A percentile compares a stretch with the other conserved stretches of the same genome.
phyloP scores from a whole-genome alignment of 2,888 invertebrate genomes.

The Mactromeris polynyma region DNA sequence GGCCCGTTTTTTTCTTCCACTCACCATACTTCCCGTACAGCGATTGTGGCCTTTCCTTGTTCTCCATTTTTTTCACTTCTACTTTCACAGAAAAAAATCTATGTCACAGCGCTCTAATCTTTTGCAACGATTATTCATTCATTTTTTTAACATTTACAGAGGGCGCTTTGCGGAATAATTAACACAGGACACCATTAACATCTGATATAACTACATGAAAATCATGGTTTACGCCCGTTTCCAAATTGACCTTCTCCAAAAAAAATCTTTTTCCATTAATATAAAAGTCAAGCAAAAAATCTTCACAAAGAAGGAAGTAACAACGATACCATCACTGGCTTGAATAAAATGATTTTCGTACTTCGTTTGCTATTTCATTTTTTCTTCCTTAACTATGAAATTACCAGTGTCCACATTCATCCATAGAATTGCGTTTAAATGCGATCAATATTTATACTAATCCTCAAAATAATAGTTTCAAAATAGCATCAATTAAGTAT shows the following conservation, averaged over 20 bases:
- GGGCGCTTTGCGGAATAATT: neutral
- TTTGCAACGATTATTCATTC: neutral
- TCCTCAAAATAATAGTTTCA: no score
- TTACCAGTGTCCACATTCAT: neutral
- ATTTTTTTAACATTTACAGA: neutral
- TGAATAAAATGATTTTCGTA: neutral
- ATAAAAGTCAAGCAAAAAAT: slow-evolving; percentile 7
- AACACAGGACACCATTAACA: neutral
- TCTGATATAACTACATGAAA: neutral
- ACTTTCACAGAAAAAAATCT: no score
- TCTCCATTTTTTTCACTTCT: no score
- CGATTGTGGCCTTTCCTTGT: no score
- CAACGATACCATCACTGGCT: neutral
- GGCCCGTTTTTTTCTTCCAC: no score
- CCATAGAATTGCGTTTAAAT: neutral
- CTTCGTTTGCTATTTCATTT: neutral
- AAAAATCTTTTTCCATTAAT: neutral
- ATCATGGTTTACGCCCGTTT: neutral
- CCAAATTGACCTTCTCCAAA: neutral
- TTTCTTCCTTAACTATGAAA: no score
- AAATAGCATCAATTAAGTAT: no score
- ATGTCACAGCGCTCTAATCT: neutral
- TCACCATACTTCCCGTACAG: no score
- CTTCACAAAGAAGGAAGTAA: neutral
- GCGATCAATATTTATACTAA: neutral